phyloP scores from a whole-genome alignment of 2,797 vertebrate genomes.

The Microtus agrestis region DNA sequence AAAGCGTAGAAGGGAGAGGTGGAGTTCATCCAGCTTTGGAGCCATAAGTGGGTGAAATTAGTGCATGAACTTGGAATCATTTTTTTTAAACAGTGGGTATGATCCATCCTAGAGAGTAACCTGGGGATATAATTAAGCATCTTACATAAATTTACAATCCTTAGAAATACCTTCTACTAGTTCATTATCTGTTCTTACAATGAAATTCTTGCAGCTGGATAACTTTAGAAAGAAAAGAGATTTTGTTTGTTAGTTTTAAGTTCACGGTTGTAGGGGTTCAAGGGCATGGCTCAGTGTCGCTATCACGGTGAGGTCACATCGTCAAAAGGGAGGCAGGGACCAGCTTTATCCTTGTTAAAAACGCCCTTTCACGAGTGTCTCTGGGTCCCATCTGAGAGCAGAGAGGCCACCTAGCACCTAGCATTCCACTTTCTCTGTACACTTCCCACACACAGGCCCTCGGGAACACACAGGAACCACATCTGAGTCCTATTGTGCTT shows the following conservation, averaged over 20 bases:
- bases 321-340: background rate
- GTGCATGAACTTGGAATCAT: constrained; percentile 15
- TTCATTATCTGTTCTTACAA: background rate
- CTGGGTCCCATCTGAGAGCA: background rate
- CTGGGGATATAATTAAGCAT: background rate
- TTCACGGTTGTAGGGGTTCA: background rate
- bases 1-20: rapidly evolving
- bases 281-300: background rate
- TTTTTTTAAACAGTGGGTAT: background rate
- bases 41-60: background rate
- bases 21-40: background rate
- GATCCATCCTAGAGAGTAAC: background rate
- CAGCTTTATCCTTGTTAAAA: background rate
- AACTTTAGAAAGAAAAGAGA: background rate
- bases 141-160: background rate
- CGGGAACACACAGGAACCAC: background rate
- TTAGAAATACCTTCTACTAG: background rate
- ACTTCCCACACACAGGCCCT: background rate
- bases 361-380: background rate
- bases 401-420: background rate
- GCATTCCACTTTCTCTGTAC: background rate
- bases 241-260: background rate
- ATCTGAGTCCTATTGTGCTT: background rate
- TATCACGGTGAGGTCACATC: background rate
- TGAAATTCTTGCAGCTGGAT: background rate